A percentile compares a stretch with the other conserved stretches of the same genome.
Evolutionary conservation across 2,113 vertebrate species (phyloP).

Genomic region (Pelobates fuscus): DNA sequence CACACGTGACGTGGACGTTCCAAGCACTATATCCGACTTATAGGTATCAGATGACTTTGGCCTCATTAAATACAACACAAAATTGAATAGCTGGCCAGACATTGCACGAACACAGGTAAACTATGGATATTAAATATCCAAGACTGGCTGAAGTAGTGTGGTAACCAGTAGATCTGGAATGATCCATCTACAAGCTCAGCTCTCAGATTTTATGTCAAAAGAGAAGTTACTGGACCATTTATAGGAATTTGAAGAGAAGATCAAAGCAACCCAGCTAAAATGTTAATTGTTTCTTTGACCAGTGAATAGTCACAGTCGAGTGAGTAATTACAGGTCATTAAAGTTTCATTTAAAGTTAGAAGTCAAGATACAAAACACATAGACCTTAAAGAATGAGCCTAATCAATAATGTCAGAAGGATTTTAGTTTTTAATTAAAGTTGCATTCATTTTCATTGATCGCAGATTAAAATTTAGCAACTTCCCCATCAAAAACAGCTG

Average conservation of each 20-base stretch:
- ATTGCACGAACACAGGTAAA: background rate
- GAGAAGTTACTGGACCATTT: background rate
- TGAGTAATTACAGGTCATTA: conserved; percentile 11
- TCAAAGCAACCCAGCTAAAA: background rate
- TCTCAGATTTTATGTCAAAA: background rate
- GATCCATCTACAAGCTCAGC: background rate
- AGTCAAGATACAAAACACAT: too few species aligned
- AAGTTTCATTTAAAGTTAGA: background rate
- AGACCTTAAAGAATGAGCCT: too few species aligned
- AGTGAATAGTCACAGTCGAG: background rate
- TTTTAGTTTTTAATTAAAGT: too few species aligned
- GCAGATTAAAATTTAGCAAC: too few species aligned
- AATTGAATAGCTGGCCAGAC: conserved; percentile 25
- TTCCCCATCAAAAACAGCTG: too few species aligned
- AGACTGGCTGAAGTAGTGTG: background rate
- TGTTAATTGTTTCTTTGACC: background rate
- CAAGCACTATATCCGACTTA: background rate
- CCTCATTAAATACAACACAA: conserved; percentile 23
- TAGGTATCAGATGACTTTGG: conserved; percentile 25
- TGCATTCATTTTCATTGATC: too few species aligned
- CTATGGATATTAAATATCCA: background rate
- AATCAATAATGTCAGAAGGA: too few species aligned
- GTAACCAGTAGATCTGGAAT: background rate
- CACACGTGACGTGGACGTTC: background rate
- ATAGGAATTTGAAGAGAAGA: background rate